phyloP scores from a whole-genome alignment of 53 echinoderm and acorn worm genomes.

The Zoroaster sp. region DNA sequence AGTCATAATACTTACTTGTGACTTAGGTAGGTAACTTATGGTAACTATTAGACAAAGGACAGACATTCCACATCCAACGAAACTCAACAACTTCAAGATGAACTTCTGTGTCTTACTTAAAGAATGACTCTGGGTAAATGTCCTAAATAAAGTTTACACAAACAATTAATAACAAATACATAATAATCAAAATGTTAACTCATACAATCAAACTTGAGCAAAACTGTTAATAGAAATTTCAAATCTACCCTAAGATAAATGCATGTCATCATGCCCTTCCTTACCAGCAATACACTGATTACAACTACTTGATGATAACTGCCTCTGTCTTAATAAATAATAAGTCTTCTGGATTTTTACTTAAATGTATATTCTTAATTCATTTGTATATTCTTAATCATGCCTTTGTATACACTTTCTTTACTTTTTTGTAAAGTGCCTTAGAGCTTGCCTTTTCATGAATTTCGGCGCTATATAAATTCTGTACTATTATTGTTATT shows the following conservation, averaged over 20 bases:
- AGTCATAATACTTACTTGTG: constrained; percentile 58
- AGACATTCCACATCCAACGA: constrained; percentile 78
- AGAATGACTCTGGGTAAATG: constrained; percentile 72
- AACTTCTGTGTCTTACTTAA: constrained; percentile 70
- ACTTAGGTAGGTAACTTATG: constrained; percentile 63
- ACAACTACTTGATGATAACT: not conserved
- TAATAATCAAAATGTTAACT: too few species aligned
- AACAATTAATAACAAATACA: not conserved
- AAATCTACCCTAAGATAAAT: too few species aligned
- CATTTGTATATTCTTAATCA: too few species aligned
- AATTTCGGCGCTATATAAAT: too few species aligned
- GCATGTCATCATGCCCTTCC: too few species aligned
- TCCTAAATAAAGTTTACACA: constrained; percentile 35
- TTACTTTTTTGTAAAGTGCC: not conserved
- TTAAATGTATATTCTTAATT: too few species aligned
- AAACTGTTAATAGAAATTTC: too few species aligned
- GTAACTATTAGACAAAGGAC: constrained; percentile 70
- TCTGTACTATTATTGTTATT: too few species aligned
- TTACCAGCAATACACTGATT: not conserved
- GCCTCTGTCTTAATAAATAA: not conserved
- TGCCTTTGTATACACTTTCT: not conserved
- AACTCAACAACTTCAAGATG: constrained; percentile 77
- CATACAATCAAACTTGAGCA: too few species aligned
- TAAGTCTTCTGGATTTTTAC: too few species aligned
- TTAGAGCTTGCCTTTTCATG: not conserved